Percentiles rank a stretch among this genome's conserved stretches.
Evolutionary conservation across 2,113 vertebrate species (phyloP).

Genomic region (Aplodontia rufa): DNA sequence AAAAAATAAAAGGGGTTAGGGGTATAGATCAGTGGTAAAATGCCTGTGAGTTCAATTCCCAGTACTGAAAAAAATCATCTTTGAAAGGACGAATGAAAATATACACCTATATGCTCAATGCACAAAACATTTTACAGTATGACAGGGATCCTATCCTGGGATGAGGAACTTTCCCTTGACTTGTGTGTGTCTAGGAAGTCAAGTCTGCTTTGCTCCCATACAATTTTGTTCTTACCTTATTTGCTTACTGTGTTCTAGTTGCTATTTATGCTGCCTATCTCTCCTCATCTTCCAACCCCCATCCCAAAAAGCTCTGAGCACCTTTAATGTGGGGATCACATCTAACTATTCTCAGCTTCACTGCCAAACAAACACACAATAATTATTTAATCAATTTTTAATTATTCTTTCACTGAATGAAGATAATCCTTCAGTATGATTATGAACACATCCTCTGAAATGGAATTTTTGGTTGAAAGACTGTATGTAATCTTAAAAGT

Average conservation of each 20-base stretch:
- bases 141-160: background rate
- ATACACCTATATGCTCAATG: background rate
- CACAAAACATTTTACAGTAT: background rate
- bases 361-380: background rate
- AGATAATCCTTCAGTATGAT: too few relatives aligned
- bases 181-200: background rate
- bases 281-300: background rate
- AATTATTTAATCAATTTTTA: constrained; percentile 14
- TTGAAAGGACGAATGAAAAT: background rate
- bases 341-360: background rate
- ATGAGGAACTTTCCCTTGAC: background rate
- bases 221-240: background rate
- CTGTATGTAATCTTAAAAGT: constrained; percentile 28
- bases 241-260: background rate
- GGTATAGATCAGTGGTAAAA: too few relatives aligned
- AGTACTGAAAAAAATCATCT: background rate
- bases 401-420: background rate
- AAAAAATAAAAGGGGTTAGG: too few relatives aligned
- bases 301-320: background rate
- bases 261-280: background rate
- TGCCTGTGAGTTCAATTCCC: too few relatives aligned
- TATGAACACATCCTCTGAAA: background rate
- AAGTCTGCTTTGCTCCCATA: background rate
- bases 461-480: background rate
- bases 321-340: background rate